Evolutionary conservation across 1,140 invertebrate genomes (phyloP).

Genomic region (Idris sp.): DNA sequence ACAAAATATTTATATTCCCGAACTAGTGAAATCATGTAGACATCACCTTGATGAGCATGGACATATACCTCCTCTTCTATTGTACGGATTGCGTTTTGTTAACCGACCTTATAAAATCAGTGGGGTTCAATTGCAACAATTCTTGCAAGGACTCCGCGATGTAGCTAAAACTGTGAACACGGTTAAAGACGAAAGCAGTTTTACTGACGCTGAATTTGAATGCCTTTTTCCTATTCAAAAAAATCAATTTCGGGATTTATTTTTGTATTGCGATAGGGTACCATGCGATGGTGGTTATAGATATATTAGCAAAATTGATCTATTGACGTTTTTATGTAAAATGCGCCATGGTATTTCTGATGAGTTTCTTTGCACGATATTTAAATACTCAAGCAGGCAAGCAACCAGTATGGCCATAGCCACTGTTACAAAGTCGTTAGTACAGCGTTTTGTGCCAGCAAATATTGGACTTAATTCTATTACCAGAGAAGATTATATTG

Average conservation of each 20-base stretch:
- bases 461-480: constrained; percentile 1
- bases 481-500: neutral
- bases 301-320: too few relatives aligned
- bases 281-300: neutral
- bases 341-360: constrained; percentile 1
- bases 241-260: constrained; percentile 4
- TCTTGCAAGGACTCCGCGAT: constrained; percentile 20
- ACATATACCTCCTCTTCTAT: neutral
- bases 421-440: neutral
- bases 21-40: constrained; percentile 7
- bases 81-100: constrained; percentile 9
- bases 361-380: neutral
- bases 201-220: constrained; percentile 17
- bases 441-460: neutral
- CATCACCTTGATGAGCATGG: constrained; percentile 15
- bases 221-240: neutral
- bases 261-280: constrained; percentile 2
- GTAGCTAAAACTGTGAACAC: neutral
- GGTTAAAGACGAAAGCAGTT: constrained; percentile 13
- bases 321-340: neutral
- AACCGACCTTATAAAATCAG: constrained; percentile 10
- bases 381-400: neutral
- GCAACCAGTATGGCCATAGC: neutral
- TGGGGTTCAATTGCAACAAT: constrained; percentile 23
- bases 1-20: constrained; percentile 14